A percentile compares a stretch with the other conserved stretches of the same genome.
phyloP scores from a whole-genome alignment of 2,797 vertebrate genomes.

The Channallabes apus region DNA sequence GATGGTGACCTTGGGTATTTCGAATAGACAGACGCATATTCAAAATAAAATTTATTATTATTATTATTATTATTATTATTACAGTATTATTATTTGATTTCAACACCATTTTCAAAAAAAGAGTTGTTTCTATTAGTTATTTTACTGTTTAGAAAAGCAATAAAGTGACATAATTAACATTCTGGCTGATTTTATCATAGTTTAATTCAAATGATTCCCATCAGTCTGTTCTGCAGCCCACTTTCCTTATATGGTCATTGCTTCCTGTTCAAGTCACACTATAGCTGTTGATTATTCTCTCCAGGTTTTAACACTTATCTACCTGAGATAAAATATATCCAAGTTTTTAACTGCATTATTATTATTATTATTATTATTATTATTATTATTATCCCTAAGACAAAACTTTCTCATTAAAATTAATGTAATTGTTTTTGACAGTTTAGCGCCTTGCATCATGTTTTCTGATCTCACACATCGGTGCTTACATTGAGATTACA shows the following conservation, averaged over 20 bases:
- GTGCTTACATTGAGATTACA: conserved; percentile 4
- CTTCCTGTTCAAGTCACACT: neutral
- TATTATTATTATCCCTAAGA: neutral
- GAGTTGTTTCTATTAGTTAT: too few relatives aligned
- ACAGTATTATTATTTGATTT: too few relatives aligned
- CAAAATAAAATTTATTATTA: too few relatives aligned
- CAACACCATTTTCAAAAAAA: too few relatives aligned
- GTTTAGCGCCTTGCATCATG: neutral
- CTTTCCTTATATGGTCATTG: neutral
- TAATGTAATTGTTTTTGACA: neutral
- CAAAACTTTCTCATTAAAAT: neutral
- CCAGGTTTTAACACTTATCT: neutral
- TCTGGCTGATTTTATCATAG: too few relatives aligned
- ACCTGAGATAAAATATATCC: neutral
- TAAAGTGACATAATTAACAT: too few relatives aligned
- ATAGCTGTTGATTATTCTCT: neutral
- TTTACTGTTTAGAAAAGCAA: too few relatives aligned
- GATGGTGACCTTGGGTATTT: too few relatives aligned
- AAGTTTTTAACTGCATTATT: neutral
- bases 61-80: too few relatives aligned
- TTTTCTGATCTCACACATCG: neutral
- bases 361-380: neutral
- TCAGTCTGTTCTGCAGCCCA: neutral
- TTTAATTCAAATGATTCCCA: neutral
- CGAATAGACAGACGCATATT: too few relatives aligned